Evolutionary conservation across 2,888 invertebrate species (phyloP), one percentile per base, ranked within the genome.

Genomic region (Callosobruchus maculatus): DNA sequence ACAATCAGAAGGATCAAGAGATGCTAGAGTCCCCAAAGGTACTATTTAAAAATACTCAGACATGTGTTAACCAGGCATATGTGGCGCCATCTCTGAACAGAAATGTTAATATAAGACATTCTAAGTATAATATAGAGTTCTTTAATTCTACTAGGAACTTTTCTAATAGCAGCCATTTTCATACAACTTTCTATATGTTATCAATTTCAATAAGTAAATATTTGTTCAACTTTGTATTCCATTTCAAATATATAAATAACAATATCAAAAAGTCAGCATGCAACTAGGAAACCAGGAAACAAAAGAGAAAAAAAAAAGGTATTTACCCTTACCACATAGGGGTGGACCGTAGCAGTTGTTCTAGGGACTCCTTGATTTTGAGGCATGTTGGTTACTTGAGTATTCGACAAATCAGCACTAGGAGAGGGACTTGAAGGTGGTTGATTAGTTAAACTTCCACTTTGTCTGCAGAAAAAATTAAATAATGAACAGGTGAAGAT

Each of bases 281-380:
- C 7, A 21, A 21, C 21, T 68, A 21, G 2, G 20, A n/a, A 68
- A 68, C 20, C 7, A 68, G 2, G 9, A 22, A 18, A 21, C 1
- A 68, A 68, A 49, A 49, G 4, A n/a, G n/a, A 18, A 21, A 22
- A 18, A 21, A 20, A 68, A 68, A 49, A 49, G 4, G 49, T 49
- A 49, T 49, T 49, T 49, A 26, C 9, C 21, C 68, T 68, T 68
- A 68, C 68, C 68, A 80, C 84, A 78, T 84, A 87, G 0, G 87
- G 86, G 75, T 86, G 85, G 0, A 87, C 86, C 67, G 85, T 83
- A 2, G 86, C 84, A 0, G 85, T 84, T 20, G 83, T 84, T 21
- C 86, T 81, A 0, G 85, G 83, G 67, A 85, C 83, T 21, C 84
- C 84, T 78, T 84, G 86, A 72, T 82, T 83, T 75, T 86, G 86